phyloP scores from a whole-genome alignment of 2,113 vertebrate species.

The Apeltes quadracus region DNA sequence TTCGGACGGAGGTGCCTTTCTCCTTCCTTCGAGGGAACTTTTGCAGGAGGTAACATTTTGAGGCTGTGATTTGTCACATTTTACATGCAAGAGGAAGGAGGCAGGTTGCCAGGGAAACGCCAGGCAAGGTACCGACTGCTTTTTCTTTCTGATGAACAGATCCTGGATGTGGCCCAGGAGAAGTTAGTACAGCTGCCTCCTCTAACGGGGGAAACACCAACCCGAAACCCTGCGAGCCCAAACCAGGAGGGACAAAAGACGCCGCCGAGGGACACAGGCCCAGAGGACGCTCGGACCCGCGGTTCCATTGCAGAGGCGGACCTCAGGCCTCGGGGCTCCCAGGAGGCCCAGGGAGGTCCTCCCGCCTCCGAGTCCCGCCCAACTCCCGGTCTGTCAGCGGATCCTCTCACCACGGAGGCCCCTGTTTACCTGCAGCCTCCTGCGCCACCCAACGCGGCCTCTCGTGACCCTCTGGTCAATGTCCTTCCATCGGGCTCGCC shows the following conservation, averaged over 20 bases:
- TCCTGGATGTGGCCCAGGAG: background rate
- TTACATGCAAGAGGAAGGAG: background rate
- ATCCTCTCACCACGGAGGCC: background rate
- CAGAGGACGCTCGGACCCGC: too few relatives aligned
- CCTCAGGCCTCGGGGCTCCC: background rate
- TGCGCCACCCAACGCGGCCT: background rate
- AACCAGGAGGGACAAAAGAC: background rate
- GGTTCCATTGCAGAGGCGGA: too few relatives aligned
- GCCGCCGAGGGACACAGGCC: too few relatives aligned
- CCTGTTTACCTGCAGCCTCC: too few relatives aligned
- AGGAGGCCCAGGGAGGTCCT: background rate
- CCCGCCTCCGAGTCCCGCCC: background rate
- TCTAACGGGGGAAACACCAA: too few relatives aligned
- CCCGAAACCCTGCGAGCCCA: too few relatives aligned
- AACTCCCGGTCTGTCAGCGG: too few relatives aligned
- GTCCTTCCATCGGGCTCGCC: background rate
- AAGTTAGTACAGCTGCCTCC: background rate
- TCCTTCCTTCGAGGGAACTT: background rate
- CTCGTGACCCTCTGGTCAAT: background rate
- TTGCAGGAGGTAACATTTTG: conserved; percentile 4
- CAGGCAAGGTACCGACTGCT: too few relatives aligned
- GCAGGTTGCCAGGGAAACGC: background rate
- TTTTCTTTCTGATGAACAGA: background rate
- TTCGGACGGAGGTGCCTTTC: conserved; percentile 24
- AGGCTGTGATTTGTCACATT: background rate